Base-by-base conservation (phyloP, 1,140 invertebrate species). In the Bombyx mori region DNA sequence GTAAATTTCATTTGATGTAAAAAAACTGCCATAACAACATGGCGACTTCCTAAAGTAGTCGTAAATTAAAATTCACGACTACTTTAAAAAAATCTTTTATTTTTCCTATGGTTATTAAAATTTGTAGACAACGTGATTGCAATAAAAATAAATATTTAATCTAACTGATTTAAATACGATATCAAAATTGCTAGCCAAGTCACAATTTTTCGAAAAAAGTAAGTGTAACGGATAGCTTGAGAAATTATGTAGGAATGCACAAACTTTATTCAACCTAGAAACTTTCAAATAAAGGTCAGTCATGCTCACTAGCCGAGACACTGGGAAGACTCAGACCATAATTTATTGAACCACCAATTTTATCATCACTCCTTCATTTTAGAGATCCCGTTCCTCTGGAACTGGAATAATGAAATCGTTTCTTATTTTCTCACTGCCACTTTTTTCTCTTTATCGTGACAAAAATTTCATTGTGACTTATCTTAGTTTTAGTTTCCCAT, bases 401-500 rank as follows among this genome's bases (percentile, higher is more conserved):
- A 12, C 22, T 18, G 48, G 12, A 18, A 75, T 79, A 86, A 82
- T 79, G 75, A 76, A 82, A 78, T 75, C 71, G 69, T 68, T 35
- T 65, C 69, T 61, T 68, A 63, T 62, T 69, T 77, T 78, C 71
- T 62, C 68, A 69, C 63, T 77, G 72, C 66, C 65, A 69, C 73
- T 60, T 69, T 71, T 78, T 82, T 76, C 71, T 65, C 61, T 45
- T 57, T 56, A 54, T 82, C 82, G 82, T 83, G 82, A 86, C 77
- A 78, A 66, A 74, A 75, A 78, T 82, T 82, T 72, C 66, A 69
- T 75, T 73, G 80, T 79, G 79, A 83, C 79, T 82, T 81, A 83
- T 74, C 71, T 69, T 60, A 56, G 62, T 57, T 35, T 70, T 66
- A 60, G 73, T 69, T 86, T 86, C 82, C 79, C 79, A 83, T 83